phyloP scores from a whole-genome alignment of 1,140 invertebrate species.

The Saccostrea echinata region DNA sequence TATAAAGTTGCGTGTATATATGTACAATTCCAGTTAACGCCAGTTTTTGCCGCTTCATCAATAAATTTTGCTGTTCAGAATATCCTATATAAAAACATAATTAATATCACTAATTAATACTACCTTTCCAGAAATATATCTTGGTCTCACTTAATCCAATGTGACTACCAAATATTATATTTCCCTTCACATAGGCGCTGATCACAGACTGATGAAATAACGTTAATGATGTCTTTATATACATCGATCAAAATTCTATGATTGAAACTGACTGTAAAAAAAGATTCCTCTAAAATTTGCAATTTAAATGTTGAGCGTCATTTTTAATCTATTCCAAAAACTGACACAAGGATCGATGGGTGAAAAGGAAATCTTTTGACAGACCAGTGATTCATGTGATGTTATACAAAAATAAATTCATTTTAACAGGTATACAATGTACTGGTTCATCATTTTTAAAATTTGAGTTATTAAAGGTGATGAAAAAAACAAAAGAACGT shows the following conservation, averaged over 20 bases:
- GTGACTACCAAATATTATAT: constrained; percentile 22
- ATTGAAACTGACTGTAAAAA: neutral
- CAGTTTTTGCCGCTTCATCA: neutral
- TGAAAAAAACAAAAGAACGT: too few relatives aligned
- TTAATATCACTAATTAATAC: neutral
- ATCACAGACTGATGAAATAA: neutral
- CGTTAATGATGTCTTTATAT: neutral
- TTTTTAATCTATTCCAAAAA: constrained; percentile 1
- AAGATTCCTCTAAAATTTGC: neutral
- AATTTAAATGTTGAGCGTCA: constrained; percentile 19
- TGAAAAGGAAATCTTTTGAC: constrained; percentile 2
- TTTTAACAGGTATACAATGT: neutral
- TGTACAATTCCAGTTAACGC: neutral
- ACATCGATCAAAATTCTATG: constrained; percentile 12
- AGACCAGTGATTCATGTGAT: constrained; percentile 15
- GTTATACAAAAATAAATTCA: neutral
- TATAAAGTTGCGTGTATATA: neutral
- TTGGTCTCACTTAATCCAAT: constrained; percentile 34
- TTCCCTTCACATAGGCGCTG: neutral
- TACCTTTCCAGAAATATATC: constrained; percentile 26
- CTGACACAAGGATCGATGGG: neutral
- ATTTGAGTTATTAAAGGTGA: neutral
- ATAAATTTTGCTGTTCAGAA: neutral
- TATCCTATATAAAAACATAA: neutral
- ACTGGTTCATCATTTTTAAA: neutral